Evolutionary conservation across 2,888 invertebrate species (phyloP), one percentile per base, ranked within the genome.

Genomic region (Nineta flava): DNA sequence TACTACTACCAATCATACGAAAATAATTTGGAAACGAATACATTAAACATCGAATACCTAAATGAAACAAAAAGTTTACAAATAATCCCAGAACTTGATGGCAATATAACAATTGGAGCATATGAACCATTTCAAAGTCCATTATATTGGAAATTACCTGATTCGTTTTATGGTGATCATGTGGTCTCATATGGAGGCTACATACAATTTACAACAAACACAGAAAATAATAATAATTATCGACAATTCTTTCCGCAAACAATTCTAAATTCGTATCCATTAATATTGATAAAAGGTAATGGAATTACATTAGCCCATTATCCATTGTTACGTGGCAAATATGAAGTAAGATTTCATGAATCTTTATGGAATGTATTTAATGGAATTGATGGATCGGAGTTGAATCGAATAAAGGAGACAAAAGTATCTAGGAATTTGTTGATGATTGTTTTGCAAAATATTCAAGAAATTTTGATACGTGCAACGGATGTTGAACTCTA

Each of bases 171-270:
- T 12, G 92, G 91, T 0, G 97, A 97, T 67, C 72, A 84, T 64
- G 82, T 90, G 13, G 75, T 85, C 53, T 92, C 94, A 17, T 97
- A 97, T 66, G 93, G 92, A 21, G 96, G 96, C 4, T 79, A 79
- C 54, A 68, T 97, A 46, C 74, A 83, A 54, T 94, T 94, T 63
- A 74, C 76, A 1, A 77, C 85, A 0, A 76, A 83, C 48, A 81
- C 82, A 54, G 72, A 76, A 0, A 72, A 73, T 34, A 70, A 77
- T 16, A 74, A 78, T 32, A 64, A 64, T 17, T 64, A 69, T 49
- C 67, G 69, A 12, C 51, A 51, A n/a, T 26, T 26, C 26, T 44
- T 51, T 34, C 40, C 46, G 10, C 65, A 71, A 1, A 66, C 68
- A 4, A 71, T 80, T 2, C 61, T 81, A 38, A 67, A 72, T 2